Percentiles rank a stretch among this genome's conserved stretches.
Evolutionary conservation across 2,113 vertebrate genomes (phyloP).

Genomic region (Ondatra zibethicus): DNA sequence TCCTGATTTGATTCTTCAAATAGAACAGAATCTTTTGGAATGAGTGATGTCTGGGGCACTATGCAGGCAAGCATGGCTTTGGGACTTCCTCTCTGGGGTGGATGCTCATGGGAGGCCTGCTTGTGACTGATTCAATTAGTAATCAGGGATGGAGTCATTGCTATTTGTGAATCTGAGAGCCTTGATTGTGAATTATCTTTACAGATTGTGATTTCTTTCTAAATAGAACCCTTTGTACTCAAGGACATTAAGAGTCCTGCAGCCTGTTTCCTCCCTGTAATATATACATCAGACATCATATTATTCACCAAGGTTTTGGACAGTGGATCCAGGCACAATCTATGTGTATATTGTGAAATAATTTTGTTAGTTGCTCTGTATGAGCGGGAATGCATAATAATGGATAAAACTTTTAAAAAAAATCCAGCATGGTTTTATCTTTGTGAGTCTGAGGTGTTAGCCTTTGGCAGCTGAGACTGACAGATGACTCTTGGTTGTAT

Average conservation of each 20-base stretch:
- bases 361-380: constrained; percentile 60
- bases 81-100: constrained; percentile 77
- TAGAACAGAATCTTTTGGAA: constrained; percentile 67
- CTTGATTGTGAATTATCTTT: constrained; percentile 89
- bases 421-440: constrained; percentile 35
- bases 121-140: constrained; percentile 86
- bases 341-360: constrained; percentile 50
- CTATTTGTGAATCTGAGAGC: constrained; percentile 86
- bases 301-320: constrained; percentile 75
- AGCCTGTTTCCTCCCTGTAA: constrained; percentile 69
- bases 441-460: constrained; percentile 11
- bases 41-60: constrained; percentile 52
- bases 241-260: constrained; percentile 82
- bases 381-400: not conserved
- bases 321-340: constrained; percentile 48
- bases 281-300: constrained; percentile 26
- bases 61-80: constrained; percentile 65
- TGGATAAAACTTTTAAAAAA: not conserved
- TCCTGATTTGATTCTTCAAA: constrained; percentile 52
- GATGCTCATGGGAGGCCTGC: constrained; percentile 83
- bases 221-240: constrained; percentile 86
- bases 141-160: constrained; percentile 85
- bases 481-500: not conserved
- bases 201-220: constrained; percentile 86
- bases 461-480: not conserved